Evolutionary conservation across 2,113 vertebrate species (phyloP), one percentile per base, ranked within the genome.

Genomic region (Takifugu bimaculatus): DNA sequence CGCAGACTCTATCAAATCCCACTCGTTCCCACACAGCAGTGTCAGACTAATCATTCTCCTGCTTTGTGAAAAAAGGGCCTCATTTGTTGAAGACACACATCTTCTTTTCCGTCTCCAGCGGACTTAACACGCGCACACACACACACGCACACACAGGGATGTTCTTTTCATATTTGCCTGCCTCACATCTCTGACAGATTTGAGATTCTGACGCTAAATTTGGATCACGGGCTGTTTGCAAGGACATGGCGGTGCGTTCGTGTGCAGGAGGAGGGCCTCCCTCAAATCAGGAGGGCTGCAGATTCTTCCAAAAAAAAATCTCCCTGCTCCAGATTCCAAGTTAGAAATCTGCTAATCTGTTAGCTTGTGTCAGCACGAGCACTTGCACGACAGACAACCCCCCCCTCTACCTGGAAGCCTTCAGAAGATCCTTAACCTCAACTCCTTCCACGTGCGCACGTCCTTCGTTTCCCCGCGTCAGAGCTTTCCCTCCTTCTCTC

Each of bases 281-380:
- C 76, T 82, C 77, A 69, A 79, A 77, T 68, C 79, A 70, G 73
- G 78, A 72, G 61, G 76, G 71, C 77, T 79, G 77, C 78, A 83
- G 77, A 87, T 82, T 75, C 73, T 81, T 70, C 78, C 69, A 79
- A 83, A 20, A 20, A 20, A 20, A 85, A 78, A 80, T 56, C 55
- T 67, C 25, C 65, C 72, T 87, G 88, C 87, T 86, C 86, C 86
- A 89, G 83, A 88, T 89, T 83, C 73, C 26, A 45, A 72, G 75
- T 72, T 70, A 68, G 52, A 29, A 57, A 64, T 20, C 62, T 68
- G 60, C 57, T 72, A 74, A 68, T 26, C 63, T 47, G 50, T 56
- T 20, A 67, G 48, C 61, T 55, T 65, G 57, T 55, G 45, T 48
- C 61, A 26, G 1, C 54, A 47, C 60, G 60, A 65, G 54, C 75